A percentile compares a stretch with the other conserved stretches of the same genome.
Evolutionary conservation across 1,140 invertebrate species (phyloP).

Genomic region (Antheraea pernyi): DNA sequence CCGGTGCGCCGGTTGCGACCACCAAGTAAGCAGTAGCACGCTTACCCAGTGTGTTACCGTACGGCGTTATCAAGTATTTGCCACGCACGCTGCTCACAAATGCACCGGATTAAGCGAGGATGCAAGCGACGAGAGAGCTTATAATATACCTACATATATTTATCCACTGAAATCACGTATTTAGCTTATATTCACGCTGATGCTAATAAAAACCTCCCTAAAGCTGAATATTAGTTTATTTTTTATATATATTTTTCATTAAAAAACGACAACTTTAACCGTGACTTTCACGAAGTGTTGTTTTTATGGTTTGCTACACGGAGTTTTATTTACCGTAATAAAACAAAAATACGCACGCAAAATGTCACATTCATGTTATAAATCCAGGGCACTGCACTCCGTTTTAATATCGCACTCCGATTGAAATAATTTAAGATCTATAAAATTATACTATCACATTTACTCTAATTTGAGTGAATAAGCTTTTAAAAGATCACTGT

Average conservation of each 20-base stretch:
- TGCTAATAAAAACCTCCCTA: neutral
- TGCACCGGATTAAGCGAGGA: conserved; percentile 18
- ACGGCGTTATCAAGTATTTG: conserved; percentile 38
- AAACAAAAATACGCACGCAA: neutral
- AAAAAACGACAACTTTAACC: too few species aligned
- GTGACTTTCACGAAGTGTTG: too few species aligned
- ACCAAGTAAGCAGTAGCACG: conserved; percentile 74
- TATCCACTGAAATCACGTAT: neutral
- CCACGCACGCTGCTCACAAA: conserved; percentile 42
- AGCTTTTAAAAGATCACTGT: neutral
- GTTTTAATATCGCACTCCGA: neutral
- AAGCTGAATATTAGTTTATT: neutral
- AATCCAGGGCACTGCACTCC: neutral
- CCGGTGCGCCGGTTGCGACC: conserved; percentile 65
- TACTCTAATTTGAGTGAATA: neutral
- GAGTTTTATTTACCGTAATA: too few species aligned
- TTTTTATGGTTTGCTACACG: too few species aligned
- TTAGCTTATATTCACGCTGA: neutral
- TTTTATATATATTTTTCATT: neutral
- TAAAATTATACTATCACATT: neutral
- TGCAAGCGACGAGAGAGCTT: neutral
- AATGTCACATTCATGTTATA: neutral
- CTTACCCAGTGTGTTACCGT: conserved; percentile 55
- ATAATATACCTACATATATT: neutral
- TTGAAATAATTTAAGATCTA: neutral